Percentiles rank a stretch among this genome's conserved stretches.
Evolutionary conservation across 2,888 invertebrate species (phyloP).

Genomic region (Euzetes globulus): DNA sequence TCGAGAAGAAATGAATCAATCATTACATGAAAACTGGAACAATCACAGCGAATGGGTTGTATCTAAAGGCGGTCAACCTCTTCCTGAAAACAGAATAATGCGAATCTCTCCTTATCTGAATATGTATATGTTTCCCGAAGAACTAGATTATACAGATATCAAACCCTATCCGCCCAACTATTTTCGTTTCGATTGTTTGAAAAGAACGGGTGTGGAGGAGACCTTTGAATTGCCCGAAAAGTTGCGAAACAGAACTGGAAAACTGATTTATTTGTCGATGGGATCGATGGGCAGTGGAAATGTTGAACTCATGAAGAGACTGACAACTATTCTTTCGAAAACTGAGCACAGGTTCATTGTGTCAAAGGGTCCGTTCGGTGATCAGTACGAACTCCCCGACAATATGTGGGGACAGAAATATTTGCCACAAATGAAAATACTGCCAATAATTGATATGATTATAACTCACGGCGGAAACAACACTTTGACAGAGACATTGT

Average conservation of each 20-base stretch:
- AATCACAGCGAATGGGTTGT: not conserved
- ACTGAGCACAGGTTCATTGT: conserved; percentile 29
- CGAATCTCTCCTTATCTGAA: conserved; percentile 31
- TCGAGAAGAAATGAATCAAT: not conserved
- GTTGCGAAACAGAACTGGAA: not conserved
- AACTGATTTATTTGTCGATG: conserved; percentile 35
- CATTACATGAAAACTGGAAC: not conserved
- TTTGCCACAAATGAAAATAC: conserved; percentile 33
- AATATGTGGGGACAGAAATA: conserved; percentile 36
- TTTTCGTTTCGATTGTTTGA: conserved; percentile 25
- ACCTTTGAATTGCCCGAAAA: conserved; percentile 33
- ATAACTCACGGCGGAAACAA: conserved; percentile 37
- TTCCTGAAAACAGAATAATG: not conserved
- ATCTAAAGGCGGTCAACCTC: not conserved
- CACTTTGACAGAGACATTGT: conserved; percentile 31
- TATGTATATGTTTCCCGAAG: conserved; percentile 35
- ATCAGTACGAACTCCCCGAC: conserved; percentile 29
- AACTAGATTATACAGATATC: conserved; percentile 35
- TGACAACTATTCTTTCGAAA: conserved; percentile 29
- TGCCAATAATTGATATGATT: conserved; percentile 31
- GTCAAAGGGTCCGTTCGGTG: conserved; percentile 15
- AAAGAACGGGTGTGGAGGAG: not conserved
- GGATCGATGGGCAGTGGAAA: conserved; percentile 32
- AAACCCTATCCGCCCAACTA: conserved; percentile 7
- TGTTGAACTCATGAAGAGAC: conserved; percentile 29